Percentiles rank a stretch among this genome's conserved stretches.
Evolutionary conservation across 2,888 invertebrate species (phyloP).

Genomic region (Phoenoteleia sp.): DNA sequence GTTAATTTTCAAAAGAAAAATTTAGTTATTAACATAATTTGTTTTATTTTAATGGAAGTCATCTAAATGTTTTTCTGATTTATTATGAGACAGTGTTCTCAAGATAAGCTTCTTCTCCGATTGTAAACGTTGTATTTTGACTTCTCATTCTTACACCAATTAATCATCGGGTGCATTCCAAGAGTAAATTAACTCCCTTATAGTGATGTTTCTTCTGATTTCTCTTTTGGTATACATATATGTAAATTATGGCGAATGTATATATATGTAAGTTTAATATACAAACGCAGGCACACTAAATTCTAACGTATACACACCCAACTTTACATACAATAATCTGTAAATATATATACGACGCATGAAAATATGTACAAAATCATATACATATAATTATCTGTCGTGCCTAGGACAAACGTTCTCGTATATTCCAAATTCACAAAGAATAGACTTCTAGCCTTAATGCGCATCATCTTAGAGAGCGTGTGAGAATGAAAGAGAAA

Average conservation of each 20-base stretch:
- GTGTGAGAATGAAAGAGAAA: slow-evolving; percentile 77
- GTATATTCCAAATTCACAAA: slow-evolving; percentile 70
- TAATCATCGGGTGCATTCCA: slow-evolving; percentile 14
- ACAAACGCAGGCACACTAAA: slow-evolving; percentile 74
- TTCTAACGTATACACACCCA: slow-evolving; percentile 71
- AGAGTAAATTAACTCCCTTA: neutral
- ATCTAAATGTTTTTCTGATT: too few relatives aligned
- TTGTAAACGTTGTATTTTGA: too few relatives aligned
- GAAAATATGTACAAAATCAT: slow-evolving; percentile 71
- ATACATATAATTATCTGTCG: slow-evolving; percentile 71
- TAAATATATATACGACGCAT: slow-evolving; percentile 69
- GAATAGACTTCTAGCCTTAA: slow-evolving; percentile 72
- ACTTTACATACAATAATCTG: slow-evolving; percentile 61
- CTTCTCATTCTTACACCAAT: slow-evolving; percentile 42
- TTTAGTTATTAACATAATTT: too few relatives aligned
- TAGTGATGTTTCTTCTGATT: slow-evolving; percentile 69
- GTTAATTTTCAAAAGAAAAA: too few relatives aligned
- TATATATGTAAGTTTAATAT: slow-evolving; percentile 66
- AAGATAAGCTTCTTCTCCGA: too few relatives aligned
- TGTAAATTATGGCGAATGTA: slow-evolving; percentile 61
- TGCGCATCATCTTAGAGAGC: slow-evolving; percentile 74
- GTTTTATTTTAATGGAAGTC: too few relatives aligned
- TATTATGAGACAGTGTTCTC: too few relatives aligned
- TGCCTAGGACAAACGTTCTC: slow-evolving; percentile 72
- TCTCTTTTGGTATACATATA: slow-evolving; percentile 47